phyloP scores from a whole-genome alignment of 2,888 invertebrate genomes.

The Choreutis nemorana region DNA sequence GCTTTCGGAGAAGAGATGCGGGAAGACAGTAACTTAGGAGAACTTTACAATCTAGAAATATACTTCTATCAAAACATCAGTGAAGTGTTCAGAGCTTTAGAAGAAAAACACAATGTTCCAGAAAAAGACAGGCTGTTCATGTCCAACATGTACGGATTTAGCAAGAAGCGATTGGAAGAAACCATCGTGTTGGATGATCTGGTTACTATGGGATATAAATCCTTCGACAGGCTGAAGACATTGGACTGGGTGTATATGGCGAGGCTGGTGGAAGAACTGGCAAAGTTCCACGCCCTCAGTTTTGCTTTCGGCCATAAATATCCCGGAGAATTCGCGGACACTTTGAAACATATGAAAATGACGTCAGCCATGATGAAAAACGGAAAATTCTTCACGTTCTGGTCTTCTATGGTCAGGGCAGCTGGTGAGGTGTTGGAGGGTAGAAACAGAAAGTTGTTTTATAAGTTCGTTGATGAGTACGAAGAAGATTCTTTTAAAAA shows the following conservation, averaged over 20 bases:
- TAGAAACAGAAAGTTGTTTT: too few relatives aligned
- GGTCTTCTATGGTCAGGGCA: too few relatives aligned
- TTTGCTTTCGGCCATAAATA: constrained; percentile 30
- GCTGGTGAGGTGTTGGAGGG: too few relatives aligned
- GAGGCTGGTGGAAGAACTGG: constrained; percentile 22
- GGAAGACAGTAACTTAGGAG: constrained; percentile 13
- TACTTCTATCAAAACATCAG: constrained; percentile 1
- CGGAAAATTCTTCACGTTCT: too few relatives aligned
- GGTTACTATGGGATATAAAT: constrained; percentile 19
- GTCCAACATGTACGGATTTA: constrained; percentile 23
- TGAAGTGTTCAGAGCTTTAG: constrained; percentile 11
- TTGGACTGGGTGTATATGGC: constrained; percentile 29
- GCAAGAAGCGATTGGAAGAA: constrained; percentile 18
- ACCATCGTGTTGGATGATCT: constrained; percentile 32
- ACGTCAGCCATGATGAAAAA: too few relatives aligned
- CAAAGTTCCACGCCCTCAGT: constrained; percentile 38
- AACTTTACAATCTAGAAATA: constrained; percentile 20
- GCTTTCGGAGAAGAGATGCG: constrained; percentile 24
- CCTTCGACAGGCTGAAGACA: constrained; percentile 18
- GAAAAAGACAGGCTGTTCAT: constrained; percentile 18
- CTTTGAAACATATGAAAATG: too few relatives aligned
- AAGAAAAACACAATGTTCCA: constrained; percentile 18
- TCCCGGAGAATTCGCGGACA: constrained; percentile 20
- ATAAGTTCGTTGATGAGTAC: too few relatives aligned
- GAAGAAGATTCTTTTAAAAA: too few relatives aligned